These are phyloP conservation scores for Scaptomyza hsui DNA, from an alignment of 1,140 invertebrate species.

Conservation along the genomic window DNA sequence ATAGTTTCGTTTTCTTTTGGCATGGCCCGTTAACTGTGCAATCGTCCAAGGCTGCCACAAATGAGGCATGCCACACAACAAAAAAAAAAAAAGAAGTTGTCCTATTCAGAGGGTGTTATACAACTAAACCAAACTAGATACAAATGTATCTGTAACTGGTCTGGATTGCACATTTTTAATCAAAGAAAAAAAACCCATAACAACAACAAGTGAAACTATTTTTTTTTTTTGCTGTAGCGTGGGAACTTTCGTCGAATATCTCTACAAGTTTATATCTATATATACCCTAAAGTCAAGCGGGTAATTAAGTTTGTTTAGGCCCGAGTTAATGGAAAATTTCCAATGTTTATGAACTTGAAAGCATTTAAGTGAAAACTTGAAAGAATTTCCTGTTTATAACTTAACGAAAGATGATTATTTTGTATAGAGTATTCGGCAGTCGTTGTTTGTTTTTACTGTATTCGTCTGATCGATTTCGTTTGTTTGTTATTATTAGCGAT, in stretches of 20 bases:
- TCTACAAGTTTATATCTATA: constrained; percentile 1
- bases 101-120: no score
- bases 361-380: no score
- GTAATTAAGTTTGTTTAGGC: not conserved
- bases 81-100: no score
- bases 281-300: constrained; percentile 18
- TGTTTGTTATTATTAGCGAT: constrained; percentile 1
- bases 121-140: not conserved
- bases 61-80: constrained; percentile 25
- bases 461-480: not conserved
- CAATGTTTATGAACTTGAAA: not conserved
- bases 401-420: no score
- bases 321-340: not conserved
- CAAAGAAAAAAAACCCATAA: constrained; percentile 36
- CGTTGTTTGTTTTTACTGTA: no score
- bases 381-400: no score
- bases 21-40: constrained; percentile 63
- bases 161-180: constrained; percentile 66
- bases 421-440: not conserved
- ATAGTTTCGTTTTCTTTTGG: constrained; percentile 38
- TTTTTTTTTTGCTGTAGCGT: constrained; percentile 28
- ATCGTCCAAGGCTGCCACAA: constrained; percentile 52
- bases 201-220: constrained; percentile 36
- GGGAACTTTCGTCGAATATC: constrained; percentile 36
- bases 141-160: constrained; percentile 22